Conservation (phyloP, 2,113 vertebrate genomes). For the Paracanthobrama guichenoti region DNA sequence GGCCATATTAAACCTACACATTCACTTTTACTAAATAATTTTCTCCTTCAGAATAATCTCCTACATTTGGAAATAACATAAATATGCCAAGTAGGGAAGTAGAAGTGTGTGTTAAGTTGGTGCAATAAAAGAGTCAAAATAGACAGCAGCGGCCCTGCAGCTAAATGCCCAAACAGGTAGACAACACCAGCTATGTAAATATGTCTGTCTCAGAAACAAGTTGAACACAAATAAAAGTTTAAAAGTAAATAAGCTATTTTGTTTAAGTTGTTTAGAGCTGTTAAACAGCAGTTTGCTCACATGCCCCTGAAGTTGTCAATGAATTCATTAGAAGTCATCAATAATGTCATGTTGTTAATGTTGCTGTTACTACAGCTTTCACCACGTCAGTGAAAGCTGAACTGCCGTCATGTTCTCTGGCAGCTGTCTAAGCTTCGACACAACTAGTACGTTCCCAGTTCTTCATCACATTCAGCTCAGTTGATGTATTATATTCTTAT, state of each 20-base stretch:
- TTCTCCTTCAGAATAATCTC: not conserved
- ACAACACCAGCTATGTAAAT: slow-evolving; percentile 20
- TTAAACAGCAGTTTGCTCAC: not conserved
- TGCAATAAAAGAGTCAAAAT: not conserved
- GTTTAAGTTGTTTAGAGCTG: not conserved
- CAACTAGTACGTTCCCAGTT: not conserved
- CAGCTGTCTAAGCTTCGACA: not conserved
- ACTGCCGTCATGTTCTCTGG: not conserved
- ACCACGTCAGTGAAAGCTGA: slow-evolving; percentile 4
- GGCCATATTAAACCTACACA: not conserved
- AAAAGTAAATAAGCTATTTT: not conserved
- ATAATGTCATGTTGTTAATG: slow-evolving; percentile 6
- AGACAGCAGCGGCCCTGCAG: slow-evolving; percentile 17
- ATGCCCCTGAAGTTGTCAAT: not conserved
- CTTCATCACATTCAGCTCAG: slow-evolving; percentile 19
- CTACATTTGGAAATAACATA: not conserved
- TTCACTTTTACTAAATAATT: not conserved
- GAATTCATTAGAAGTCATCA: slow-evolving; percentile 14
- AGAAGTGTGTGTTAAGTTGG: not conserved
- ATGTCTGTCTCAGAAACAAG: not conserved
- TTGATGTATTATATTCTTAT: slow-evolving; percentile 23
- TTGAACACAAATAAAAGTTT: not conserved
- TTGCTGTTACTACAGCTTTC: slow-evolving; percentile 6
- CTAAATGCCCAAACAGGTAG: slow-evolving; percentile 11
- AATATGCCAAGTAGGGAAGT: not conserved